Evolutionary conservation across 2,113 vertebrate species (phyloP).

Genomic region (Balaenoptera acutorostrata): DNA sequence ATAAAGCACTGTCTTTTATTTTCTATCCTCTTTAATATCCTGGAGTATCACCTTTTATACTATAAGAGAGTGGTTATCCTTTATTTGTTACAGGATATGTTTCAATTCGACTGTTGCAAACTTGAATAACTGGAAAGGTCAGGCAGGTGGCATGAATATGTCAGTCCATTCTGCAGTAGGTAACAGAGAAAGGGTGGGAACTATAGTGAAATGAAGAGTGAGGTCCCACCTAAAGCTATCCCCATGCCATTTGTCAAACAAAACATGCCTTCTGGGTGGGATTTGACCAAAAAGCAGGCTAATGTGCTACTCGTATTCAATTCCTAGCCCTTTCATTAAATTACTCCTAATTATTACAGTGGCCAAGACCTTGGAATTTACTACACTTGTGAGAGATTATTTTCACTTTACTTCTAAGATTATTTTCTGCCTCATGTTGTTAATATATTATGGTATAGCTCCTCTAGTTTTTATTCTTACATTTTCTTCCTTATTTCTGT

Average conservation of each 20-base stretch:
- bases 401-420: background rate
- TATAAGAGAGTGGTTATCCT: background rate
- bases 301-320: background rate
- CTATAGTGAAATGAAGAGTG: background rate
- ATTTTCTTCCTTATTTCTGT: conserved; percentile 76
- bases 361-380: background rate
- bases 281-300: background rate
- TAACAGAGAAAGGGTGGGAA: background rate
- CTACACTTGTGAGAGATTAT: background rate
- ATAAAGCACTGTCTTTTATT: background rate
- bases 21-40: background rate
- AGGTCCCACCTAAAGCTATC: background rate
- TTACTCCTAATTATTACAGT: background rate
- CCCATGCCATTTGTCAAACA: background rate
- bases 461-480: conserved; percentile 62
- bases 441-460: background rate
- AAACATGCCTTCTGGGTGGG: background rate
- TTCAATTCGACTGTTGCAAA: background rate
- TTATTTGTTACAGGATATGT: background rate
- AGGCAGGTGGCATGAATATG: background rate
- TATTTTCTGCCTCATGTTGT: conserved; percentile 3
- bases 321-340: background rate
- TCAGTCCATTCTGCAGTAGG: background rate
- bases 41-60: background rate
- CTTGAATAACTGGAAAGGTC: background rate